Conservation (phyloP, 2,888 invertebrate genomes). For the Xestia xanthographa region DNA sequence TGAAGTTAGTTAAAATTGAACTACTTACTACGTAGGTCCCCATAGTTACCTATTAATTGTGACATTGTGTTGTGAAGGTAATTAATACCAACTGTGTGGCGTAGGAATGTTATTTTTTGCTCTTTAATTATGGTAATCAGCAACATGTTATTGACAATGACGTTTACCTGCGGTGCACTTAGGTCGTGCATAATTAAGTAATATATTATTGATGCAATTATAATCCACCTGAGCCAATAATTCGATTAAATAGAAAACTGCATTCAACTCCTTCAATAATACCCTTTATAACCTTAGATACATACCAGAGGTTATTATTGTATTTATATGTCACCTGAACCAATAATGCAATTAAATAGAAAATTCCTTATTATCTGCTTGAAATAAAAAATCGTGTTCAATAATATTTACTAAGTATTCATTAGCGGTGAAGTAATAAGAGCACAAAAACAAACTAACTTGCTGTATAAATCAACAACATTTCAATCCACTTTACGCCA, state of each 20-base stretch:
- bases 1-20: no score
- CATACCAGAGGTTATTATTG: background rate
- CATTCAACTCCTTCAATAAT: no score
- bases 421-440: background rate
- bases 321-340: slow-evolving; percentile 2
- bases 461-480: slow-evolving; percentile 40
- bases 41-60: background rate
- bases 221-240: background rate
- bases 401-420: background rate
- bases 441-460: background rate
- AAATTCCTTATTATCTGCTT: background rate
- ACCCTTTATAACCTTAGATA: no score
- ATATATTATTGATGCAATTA: background rate
- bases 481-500: slow-evolving; percentile 39
- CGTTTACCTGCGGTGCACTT: background rate
- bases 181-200: background rate
- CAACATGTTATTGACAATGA: background rate
- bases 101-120: background rate
- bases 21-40: background rate
- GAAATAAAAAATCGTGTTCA: background rate
- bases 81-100: background rate
- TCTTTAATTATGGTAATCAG: background rate
- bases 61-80: background rate
- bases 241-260: background rate
- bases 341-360: slow-evolving; percentile 1